Evolutionary conservation across 2,888 invertebrate genomes (phyloP).

Genomic region (Papilio demoleus): DNA sequence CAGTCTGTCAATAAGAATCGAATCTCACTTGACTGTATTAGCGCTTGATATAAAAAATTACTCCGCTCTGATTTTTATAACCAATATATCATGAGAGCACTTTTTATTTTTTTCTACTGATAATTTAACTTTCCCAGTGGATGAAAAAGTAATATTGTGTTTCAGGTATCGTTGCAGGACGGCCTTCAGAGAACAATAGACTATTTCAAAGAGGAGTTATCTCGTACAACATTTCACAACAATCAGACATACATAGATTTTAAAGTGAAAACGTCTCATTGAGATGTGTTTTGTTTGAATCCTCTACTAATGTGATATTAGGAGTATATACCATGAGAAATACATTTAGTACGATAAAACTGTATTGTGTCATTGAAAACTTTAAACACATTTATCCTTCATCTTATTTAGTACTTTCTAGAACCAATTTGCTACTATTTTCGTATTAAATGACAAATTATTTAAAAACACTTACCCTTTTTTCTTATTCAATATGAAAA

Average conservation of each 20-base stretch:
- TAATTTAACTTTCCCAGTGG: no score
- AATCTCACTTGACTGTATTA: no score
- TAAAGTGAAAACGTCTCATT: slow-evolving; percentile 66
- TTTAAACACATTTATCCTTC: not conserved
- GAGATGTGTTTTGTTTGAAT: slow-evolving; percentile 47
- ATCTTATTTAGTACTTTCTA: not conserved
- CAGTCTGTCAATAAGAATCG: no score
- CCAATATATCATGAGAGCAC: no score
- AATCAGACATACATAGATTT: slow-evolving; percentile 78
- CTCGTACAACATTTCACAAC: slow-evolving; percentile 75
- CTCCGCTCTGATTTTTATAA: no score
- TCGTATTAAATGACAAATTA: slow-evolving; percentile 2
- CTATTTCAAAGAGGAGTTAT: slow-evolving; percentile 95
- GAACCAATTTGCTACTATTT: slow-evolving; percentile 13
- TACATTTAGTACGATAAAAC: slow-evolving; percentile 22
- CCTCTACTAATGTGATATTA: slow-evolving; percentile 72
- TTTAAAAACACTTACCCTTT: slow-evolving; percentile 2
- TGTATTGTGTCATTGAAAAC: slow-evolving; percentile 30
- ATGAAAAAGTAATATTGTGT: no score
- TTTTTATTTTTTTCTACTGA: no score
- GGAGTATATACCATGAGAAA: slow-evolving; percentile 49
- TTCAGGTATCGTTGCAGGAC: slow-evolving; percentile 89
- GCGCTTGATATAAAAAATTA: no score
- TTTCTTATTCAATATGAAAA: not conserved
- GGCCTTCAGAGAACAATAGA: slow-evolving; percentile 96